A percentile compares a stretch with the other conserved stretches of the same genome.
Conservation (phyloP, 2,113 vertebrate species). For the Megaleporinus macrocephalus region DNA sequence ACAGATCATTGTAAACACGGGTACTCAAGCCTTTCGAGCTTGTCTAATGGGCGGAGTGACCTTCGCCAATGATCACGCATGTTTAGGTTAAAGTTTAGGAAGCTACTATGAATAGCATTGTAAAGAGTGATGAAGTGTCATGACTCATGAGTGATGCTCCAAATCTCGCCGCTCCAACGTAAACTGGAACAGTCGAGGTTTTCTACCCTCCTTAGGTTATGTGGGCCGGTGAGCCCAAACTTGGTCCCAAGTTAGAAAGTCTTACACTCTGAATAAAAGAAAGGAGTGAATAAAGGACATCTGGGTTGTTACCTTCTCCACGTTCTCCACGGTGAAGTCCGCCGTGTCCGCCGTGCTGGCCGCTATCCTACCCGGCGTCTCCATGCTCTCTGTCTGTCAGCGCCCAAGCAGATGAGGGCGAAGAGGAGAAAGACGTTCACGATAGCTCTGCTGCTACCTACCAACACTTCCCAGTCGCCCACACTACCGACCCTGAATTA, state of each 20-base stretch:
- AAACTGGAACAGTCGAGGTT: no score
- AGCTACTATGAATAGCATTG: no score
- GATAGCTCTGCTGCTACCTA: background rate
- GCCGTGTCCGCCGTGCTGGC: conserved; percentile 80
- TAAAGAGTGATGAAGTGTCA: no score
- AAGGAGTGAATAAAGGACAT: background rate
- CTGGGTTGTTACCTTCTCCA: conserved; percentile 86
- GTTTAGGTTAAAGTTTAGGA: no score
- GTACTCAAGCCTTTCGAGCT: no score
- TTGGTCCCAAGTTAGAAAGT: background rate
- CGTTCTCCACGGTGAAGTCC: conserved; percentile 97
- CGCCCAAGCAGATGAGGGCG: conserved; percentile 43
- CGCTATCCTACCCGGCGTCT: conserved; percentile 73
- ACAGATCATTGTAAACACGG: no score
- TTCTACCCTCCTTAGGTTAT: no score
- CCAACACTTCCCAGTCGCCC: background rate
- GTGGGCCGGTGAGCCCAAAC: no score
- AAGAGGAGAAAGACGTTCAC: conserved; percentile 12
- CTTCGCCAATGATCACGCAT: no score
- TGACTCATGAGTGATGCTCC: no score
- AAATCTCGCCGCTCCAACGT: no score
- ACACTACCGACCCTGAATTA: background rate
- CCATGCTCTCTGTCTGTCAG: conserved; percentile 73
- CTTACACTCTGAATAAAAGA: background rate
- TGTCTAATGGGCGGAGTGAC: no score